Evolutionary conservation across 2,888 invertebrate species (phyloP).

Genomic region (Syrista parreyssii): DNA sequence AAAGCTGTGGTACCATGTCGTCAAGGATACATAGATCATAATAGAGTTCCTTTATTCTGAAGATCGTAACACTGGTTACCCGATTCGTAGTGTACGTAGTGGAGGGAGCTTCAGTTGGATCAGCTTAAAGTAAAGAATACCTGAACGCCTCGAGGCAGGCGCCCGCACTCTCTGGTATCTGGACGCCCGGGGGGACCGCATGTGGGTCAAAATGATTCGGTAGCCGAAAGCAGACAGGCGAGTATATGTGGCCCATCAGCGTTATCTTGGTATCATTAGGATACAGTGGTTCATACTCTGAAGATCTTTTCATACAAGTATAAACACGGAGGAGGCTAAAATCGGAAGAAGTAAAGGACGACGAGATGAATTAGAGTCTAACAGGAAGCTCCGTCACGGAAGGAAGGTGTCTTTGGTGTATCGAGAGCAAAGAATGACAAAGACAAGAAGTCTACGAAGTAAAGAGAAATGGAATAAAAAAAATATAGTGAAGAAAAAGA

Average conservation of each 20-base stretch:
- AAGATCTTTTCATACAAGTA: neutral
- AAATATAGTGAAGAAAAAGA: neutral
- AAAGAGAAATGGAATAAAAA: neutral
- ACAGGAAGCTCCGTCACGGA: neutral
- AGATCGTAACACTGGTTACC: neutral
- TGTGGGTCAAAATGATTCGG: constrained; percentile 60
- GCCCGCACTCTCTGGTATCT: constrained; percentile 1
- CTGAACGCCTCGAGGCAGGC: neutral
- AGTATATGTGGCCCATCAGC: constrained; percentile 44
- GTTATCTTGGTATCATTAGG: constrained; percentile 35
- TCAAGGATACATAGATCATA: neutral
- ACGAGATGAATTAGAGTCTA: neutral
- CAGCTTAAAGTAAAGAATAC: neutral
- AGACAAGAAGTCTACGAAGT: neutral
- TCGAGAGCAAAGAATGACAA: neutral
- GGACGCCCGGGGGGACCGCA: constrained; percentile 32
- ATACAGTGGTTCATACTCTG: neutral
- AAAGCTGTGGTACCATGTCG: neutral
- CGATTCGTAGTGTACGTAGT: neutral
- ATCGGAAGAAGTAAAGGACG: neutral
- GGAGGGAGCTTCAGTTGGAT: neutral
- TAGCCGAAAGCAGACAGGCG: constrained; percentile 53
- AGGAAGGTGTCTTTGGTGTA: neutral
- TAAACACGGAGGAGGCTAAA: neutral
- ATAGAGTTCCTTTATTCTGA: neutral